Evolutionary conservation across 2,797 vertebrate species (phyloP).

Genomic region (Arrhamphus sclerolepis): DNA sequence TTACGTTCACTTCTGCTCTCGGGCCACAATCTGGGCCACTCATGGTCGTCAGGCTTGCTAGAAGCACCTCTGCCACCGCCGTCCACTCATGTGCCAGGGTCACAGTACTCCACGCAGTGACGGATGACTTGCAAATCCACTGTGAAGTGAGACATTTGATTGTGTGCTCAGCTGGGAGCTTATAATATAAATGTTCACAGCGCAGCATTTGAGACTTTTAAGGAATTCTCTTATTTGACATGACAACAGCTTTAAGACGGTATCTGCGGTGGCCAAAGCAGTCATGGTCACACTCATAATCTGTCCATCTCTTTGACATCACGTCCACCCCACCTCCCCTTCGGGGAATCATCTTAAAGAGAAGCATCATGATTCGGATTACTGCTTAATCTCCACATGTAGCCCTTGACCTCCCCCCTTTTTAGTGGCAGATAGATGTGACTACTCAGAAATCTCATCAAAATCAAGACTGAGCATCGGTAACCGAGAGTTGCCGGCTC

Average conservation of each 20-base stretch:
- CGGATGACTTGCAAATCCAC: constrained; percentile 54
- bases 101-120: constrained; percentile 38
- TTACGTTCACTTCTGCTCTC: constrained; percentile 3
- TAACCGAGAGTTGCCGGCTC: not conserved
- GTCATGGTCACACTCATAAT: constrained; percentile 54
- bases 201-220: constrained; percentile 38
- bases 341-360: constrained; percentile 52
- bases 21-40: constrained; percentile 47
- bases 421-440: constrained; percentile 39
- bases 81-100: constrained; percentile 18
- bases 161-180: constrained; percentile 42
- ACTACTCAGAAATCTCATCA: constrained; percentile 26
- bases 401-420: constrained; percentile 47
- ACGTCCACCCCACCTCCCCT: constrained; percentile 6
- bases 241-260: constrained; percentile 48
- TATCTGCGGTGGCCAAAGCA: constrained; percentile 45
- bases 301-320: constrained; percentile 49
- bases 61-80: constrained; percentile 33
- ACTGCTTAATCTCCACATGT: constrained; percentile 6
- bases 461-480: constrained; percentile 29
- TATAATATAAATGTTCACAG: constrained; percentile 45
- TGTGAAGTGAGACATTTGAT: constrained; percentile 55
- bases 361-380: constrained; percentile 31
- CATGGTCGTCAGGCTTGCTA: constrained; percentile 33
- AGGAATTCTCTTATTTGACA: constrained; percentile 55